These are phyloP conservation scores for Eucriotettix oculatus DNA, from an alignment of 2,888 invertebrate species.

Conservation along the genomic window DNA sequence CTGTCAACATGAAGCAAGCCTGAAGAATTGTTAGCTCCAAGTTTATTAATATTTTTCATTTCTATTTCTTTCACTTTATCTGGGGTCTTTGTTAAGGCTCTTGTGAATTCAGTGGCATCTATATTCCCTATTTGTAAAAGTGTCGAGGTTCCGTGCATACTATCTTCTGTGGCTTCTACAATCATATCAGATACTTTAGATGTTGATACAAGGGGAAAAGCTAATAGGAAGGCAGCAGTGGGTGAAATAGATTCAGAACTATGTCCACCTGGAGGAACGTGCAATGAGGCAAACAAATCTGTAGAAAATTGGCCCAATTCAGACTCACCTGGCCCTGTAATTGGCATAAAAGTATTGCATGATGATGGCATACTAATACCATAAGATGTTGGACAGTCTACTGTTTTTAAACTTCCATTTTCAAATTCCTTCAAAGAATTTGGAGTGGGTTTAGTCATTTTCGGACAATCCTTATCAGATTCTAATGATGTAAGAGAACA, in stretches of 20 bases:
- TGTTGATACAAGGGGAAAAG: conserved; percentile 54
- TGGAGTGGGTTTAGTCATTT: background rate
- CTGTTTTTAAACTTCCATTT: background rate
- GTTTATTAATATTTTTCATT: too few species aligned
- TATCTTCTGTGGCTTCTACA: conserved; percentile 13
- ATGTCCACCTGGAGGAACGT: conserved; percentile 31
- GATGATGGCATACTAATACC: background rate
- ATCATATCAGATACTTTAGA: conserved; percentile 23
- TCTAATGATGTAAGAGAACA: background rate
- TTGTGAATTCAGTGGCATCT: conserved; percentile 1
- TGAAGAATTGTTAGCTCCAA: too few species aligned
- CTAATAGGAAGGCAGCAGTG: conserved; percentile 58
- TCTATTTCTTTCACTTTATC: background rate
- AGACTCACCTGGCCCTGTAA: too few species aligned
- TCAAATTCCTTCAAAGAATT: background rate
- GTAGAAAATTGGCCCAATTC: conserved; percentile 30
- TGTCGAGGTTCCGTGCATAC: conserved; percentile 26
- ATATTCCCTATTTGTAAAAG: conserved; percentile 29
- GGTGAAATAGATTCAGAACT: conserved; percentile 46
- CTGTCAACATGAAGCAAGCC: too few species aligned
- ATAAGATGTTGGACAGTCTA: background rate
- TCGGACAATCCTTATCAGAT: background rate
- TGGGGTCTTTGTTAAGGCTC: background rate
- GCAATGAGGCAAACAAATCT: conserved; percentile 41
- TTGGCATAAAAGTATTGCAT: background rate